A percentile compares a stretch with the other conserved stretches of the same genome.
Conservation (phyloP, 2,113 vertebrate genomes). For the Rissa tridactyla region DNA sequence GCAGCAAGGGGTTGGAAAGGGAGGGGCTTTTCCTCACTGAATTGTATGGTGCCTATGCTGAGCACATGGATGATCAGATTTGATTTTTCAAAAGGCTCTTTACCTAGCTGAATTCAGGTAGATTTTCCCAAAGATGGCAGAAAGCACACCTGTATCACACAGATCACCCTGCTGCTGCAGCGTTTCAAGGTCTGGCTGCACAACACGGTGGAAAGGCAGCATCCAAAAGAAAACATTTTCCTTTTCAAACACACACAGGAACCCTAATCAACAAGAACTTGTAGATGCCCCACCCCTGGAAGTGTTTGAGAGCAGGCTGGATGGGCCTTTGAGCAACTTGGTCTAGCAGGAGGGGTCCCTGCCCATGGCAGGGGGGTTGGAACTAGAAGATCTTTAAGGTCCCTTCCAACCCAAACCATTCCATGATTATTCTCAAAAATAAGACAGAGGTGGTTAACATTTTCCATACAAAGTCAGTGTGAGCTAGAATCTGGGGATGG, state of each 20-base stretch:
- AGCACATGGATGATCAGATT: neutral
- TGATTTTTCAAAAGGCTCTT: neutral
- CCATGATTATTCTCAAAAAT: neutral
- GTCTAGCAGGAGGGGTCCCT: neutral
- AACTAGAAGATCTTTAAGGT: neutral
- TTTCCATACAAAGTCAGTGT: neutral
- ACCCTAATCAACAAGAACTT: neutral
- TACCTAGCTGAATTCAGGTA: neutral
- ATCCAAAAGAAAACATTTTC: neutral
- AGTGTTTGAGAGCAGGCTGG: neutral
- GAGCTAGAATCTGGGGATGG: neutral
- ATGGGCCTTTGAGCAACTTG: neutral
- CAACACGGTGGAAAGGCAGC: neutral
- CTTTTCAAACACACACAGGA: fast-evolving
- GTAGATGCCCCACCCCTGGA: neutral
- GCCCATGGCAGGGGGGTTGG: neutral
- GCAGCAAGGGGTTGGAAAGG: neutral
- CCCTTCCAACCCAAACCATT: neutral
- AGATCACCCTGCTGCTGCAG: neutral
- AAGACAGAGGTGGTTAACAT: neutral
- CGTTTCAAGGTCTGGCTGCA: neutral
- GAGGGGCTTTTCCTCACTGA: fast-evolving
- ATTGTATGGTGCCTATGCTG: neutral
- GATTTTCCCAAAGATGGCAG: neutral
- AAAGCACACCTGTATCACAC: neutral